Conservation (phyloP, 2,888 invertebrate species). For the Drosophila kanekoi region DNA sequence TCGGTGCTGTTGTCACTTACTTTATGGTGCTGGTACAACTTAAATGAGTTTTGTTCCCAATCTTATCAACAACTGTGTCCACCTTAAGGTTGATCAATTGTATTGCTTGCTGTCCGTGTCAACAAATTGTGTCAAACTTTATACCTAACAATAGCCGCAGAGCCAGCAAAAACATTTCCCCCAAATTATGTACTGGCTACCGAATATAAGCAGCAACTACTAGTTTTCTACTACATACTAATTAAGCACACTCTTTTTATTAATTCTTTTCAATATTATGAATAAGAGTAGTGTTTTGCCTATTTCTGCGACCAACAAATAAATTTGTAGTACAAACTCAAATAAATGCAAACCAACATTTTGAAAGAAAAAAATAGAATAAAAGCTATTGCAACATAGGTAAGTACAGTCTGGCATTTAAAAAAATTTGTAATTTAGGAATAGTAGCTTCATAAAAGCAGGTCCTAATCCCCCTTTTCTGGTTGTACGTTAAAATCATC, state of each 20-base stretch:
- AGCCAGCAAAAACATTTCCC: constrained; percentile 15
- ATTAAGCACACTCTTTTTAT: constrained; percentile 20
- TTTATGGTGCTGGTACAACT: constrained; percentile 96
- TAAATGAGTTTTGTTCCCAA: constrained; percentile 86
- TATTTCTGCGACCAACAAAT: constrained; percentile 45
- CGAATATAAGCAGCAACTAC: constrained; percentile 1
- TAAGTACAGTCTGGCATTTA: too few species aligned
- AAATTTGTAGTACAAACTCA: constrained; percentile 59
- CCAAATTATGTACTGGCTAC: constrained; percentile 6
- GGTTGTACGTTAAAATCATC: too few species aligned
- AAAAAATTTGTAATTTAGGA: too few species aligned
- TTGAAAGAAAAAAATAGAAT: not conserved
- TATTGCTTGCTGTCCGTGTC: constrained; percentile 31
- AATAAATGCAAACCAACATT: not conserved
- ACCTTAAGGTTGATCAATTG: constrained; percentile 33
- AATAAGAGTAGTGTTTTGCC: constrained; percentile 42
- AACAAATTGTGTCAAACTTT: constrained; percentile 57
- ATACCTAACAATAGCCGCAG: constrained; percentile 20
- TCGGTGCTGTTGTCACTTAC: constrained; percentile 95
- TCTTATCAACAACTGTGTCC: constrained; percentile 17
- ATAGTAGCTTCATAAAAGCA: too few species aligned
- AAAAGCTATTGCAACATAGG: too few species aligned
- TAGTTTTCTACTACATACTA: not conserved
- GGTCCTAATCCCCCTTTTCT: too few species aligned
- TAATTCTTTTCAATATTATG: constrained; percentile 17